Evolutionary conservation across 2,888 invertebrate species (phyloP), one percentile per base, ranked within the genome.

Genomic region (Zaprionus lineosus): DNA sequence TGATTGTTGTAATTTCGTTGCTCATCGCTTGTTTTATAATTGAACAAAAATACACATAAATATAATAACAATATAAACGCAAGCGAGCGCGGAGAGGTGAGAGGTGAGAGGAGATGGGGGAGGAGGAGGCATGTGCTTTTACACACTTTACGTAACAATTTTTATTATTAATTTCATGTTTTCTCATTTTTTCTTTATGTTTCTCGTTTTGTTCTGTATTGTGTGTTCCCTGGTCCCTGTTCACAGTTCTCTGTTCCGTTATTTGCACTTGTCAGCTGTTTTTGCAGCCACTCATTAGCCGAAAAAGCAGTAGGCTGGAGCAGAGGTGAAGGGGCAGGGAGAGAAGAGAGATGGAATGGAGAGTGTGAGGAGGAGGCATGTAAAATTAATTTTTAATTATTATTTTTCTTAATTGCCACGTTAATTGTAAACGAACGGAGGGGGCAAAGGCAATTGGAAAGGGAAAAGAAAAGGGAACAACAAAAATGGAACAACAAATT

Each of bases 241-340:
- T 24, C 26, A 34, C n/a, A 16, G 1, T 48, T 15, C 31, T 34
- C 43, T 24, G 21, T 48, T 33, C 33, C 29, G 21, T 60, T 50
- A 19, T 41, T 21, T 56, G 33, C 81, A 77, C 71, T 77, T 77
- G 78, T 82, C 76, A 82, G 78, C 70, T 76, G 81, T 58, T 76
- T 64, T 36, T n/a, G n/a, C n/a, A n/a, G n/a, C n/a, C n/a, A n/a
- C n/a, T n/a, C n/a, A n/a, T n/a, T n/a, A n/a, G n/a, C n/a, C n/a
- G n/a, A n/a, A n/a, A n/a, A n/a, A n/a, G n/a, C n/a, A n/a, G n/a
- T n/a, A n/a, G n/a, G n/a, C n/a, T n/a, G n/a, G n/a, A n/a, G n/a
- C n/a, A n/a, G n/a, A n/a, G 34, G 14, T 36, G 11, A n/a, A 28
- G 15, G 28, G 15, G 8, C 21, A 12, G 6, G 8, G 6, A 1